These are phyloP conservation scores for Bujurquina vittata DNA, from an alignment of 2,113 vertebrate genomes.

Conservation along the genomic window DNA sequence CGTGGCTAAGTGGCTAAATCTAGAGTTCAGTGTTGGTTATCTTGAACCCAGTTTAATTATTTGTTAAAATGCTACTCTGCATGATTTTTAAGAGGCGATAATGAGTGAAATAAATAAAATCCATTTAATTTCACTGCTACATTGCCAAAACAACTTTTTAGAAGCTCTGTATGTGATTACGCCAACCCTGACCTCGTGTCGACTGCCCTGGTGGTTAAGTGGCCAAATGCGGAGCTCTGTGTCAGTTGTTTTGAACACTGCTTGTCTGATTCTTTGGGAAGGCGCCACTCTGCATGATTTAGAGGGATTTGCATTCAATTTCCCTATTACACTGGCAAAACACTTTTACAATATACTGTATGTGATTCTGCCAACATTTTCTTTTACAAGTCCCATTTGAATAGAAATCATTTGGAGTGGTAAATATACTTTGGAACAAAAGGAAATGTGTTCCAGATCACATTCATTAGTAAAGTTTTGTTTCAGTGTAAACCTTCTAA, in stretches of 20 bases:
- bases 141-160: background rate
- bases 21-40: background rate
- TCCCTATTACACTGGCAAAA: background rate
- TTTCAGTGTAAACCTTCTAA: constrained; percentile 7
- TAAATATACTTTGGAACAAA: constrained; percentile 23
- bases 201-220: constrained; percentile 51
- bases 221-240: constrained; percentile 3
- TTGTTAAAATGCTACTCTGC: background rate
- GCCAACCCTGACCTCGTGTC: constrained; percentile 2
- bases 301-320: constrained; percentile 15
- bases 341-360: background rate
- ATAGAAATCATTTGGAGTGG: constrained; percentile 10
- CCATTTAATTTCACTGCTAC: background rate
- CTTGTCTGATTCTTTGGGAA: constrained; percentile 19
- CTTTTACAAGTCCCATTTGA: constrained; percentile 5
- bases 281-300: constrained; percentile 9
- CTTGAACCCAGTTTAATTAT: constrained; percentile 20
- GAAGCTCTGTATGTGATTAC: background rate
- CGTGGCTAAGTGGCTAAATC: constrained; percentile 43
- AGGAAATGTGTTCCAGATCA: background rate
- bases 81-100: constrained; percentile 25
- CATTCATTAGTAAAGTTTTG: constrained; percentile 10
- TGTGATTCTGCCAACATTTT: constrained; percentile 17
- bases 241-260: constrained; percentile 7
- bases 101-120: background rate